Evolutionary conservation across 2,888 invertebrate genomes (phyloP).

Genomic region (Calameuta pallipes): DNA sequence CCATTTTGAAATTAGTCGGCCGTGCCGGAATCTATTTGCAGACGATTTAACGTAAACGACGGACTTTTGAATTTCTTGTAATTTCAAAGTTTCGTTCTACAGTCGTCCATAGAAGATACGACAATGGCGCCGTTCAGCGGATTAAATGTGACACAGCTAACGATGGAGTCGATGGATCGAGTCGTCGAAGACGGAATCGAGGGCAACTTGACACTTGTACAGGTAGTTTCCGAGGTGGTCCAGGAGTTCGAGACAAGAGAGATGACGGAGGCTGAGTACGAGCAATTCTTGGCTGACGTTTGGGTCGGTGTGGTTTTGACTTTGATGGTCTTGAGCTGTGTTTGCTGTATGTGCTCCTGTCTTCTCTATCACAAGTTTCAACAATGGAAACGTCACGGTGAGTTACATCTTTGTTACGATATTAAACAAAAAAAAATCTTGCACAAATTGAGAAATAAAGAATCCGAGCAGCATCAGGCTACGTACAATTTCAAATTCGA

Average conservation of each 20-base stretch:
- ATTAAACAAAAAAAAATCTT: too few relatives aligned
- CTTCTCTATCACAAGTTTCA: conserved; percentile 75
- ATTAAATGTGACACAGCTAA: conserved; percentile 13
- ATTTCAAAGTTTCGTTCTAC: neutral
- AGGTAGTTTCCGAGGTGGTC: conserved; percentile 22
- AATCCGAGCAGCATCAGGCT: neutral
- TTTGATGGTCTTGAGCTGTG: conserved; percentile 72
- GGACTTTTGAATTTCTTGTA: neutral
- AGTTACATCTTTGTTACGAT: conserved; percentile 47
- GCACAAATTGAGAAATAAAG: neutral
- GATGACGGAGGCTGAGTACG: conserved; percentile 66
- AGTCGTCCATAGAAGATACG: neutral
- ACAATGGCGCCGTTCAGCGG: conserved; percentile 2
- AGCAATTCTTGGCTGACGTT: conserved; percentile 72
- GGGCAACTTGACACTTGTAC: conserved; percentile 17
- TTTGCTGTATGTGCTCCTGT: conserved; percentile 74
- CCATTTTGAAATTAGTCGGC: neutral
- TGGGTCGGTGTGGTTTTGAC: conserved; percentile 75
- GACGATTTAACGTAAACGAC: neutral
- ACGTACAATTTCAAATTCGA: neutral
- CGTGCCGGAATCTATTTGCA: neutral
- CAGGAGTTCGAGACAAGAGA: conserved; percentile 23
- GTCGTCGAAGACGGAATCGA: conserved; percentile 13
- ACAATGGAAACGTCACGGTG: conserved; percentile 74
- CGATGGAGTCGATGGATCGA: conserved; percentile 15